Evolutionary conservation across 2,888 invertebrate species (phyloP), one percentile per base, ranked within the genome.

Genomic region (Dicyrtoma fusca): DNA sequence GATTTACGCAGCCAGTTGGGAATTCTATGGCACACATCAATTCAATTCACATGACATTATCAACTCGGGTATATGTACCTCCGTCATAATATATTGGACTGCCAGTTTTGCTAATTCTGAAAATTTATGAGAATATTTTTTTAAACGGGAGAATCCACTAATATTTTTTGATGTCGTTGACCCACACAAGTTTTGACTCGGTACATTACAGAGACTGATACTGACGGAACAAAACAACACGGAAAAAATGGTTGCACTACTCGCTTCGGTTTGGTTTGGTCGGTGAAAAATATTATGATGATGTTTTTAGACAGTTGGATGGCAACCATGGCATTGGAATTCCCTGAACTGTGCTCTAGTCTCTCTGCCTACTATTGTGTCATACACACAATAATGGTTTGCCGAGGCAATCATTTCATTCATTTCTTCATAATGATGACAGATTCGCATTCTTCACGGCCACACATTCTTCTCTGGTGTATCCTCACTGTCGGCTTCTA

Each of bases 401-500:
- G 68, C 42, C 68, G 34, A 47, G 55, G 70, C 70, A 70, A 71
- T 71, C 71, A 65, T 71, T 71, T 71, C 72, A 72, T 66, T 72
- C 66, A 72, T 72, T 72, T 72, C 65, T 59, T 65, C 61, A 61
- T 72, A 72, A 72, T 65, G 49, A 72, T 72, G 72, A 65, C 72
- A 72, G 66, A 72, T 59, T 51, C 66, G 49, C 65, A 72, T 72
- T 72, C 72, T 72, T 65, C 66, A 72, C 66, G 65, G 66, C 65
- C 34, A 55, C 69, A 53, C 70, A 70, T 70, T 63, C 63, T 63
- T 70, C 63, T 42, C 53, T 70, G 69, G 57, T 68, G 57, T 55
- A 57, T 68, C 47, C 68, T 51, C 51, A 53, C 34, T 62, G 51
- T 34, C 51, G 34, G 70, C 61, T 62, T 57, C 49, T 21, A n/a